phyloP scores from a whole-genome alignment of 1,140 invertebrate species.

The Papilio dardanus region DNA sequence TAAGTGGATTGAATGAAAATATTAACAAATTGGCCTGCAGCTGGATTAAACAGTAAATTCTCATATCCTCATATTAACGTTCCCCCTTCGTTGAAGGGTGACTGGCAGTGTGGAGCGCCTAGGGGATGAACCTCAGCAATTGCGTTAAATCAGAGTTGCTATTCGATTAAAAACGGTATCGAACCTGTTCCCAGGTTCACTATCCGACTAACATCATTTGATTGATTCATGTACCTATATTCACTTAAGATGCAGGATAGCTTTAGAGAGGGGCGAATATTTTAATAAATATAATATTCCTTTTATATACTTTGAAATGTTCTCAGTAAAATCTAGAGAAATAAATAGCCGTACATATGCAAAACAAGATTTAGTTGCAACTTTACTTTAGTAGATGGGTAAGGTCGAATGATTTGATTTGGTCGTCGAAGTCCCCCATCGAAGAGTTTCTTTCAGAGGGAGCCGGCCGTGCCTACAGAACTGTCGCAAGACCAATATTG shows the following conservation, averaged over 20 bases:
- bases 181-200: background rate
- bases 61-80: slow-evolving; percentile 80
- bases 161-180: slow-evolving; percentile 70
- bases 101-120: slow-evolving; percentile 58
- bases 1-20: slow-evolving; percentile 81
- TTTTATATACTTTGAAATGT: background rate
- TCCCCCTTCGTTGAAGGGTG: slow-evolving; percentile 74
- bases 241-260: background rate
- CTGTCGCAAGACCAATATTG: slow-evolving; percentile 80
- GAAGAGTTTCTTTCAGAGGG: slow-evolving; percentile 73
- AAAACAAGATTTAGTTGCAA: slow-evolving; percentile 71
- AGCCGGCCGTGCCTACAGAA: slow-evolving; percentile 72
- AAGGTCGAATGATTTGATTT: slow-evolving; percentile 80
- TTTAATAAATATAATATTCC: background rate
- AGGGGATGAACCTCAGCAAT: slow-evolving; percentile 76
- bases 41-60: slow-evolving; percentile 81
- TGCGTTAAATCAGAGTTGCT: slow-evolving; percentile 76
- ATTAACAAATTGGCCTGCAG: slow-evolving; percentile 81
- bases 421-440: slow-evolving; percentile 64
- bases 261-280: background rate
- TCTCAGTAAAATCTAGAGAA: background rate
- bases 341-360: slow-evolving; percentile 46
- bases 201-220: background rate
- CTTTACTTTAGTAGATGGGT: slow-evolving; percentile 71
- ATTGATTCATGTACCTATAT: background rate